Base-by-base conservation (phyloP, 2,888 invertebrate genomes). In the Eristalinus aeneus region DNA sequence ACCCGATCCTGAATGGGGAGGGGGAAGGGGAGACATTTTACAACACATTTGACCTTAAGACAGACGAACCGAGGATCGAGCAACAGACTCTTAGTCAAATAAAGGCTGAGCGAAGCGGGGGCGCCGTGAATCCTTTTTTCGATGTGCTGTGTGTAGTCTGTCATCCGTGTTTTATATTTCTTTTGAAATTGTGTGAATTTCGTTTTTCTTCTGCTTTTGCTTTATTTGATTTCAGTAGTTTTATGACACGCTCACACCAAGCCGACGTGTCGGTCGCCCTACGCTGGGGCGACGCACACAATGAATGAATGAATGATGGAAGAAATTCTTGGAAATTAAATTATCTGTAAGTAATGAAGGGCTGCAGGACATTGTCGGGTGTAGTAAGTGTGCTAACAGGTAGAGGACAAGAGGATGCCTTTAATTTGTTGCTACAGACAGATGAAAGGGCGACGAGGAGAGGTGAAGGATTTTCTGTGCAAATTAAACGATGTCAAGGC, bases 1-100 rank as follows among this genome's bases (percentile, higher is more conserved):
- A 58, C n/a, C 46, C 46, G 16, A 46, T 39, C 39, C 39, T n/a
- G n/a, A 34, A 1, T 9, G 10, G 9, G 34, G 9, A 54, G 32
- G 8, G 39, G 46, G 61, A 5, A 32, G 36, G 54, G 11, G 68
- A 39, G 68, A 68, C 63, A 74, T 78, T 86, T 86, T 86, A 82
- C 74, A 86, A 86, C 77, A 82, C 86, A 65, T 86, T 86, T 82
- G 82, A 86, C 86, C 86, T 81, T 82, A 86, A 82, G 86, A 86
- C 82, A 85, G 46, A 85, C 58, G 54, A 68, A 69, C 69, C 27
- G 27, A 78, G 72, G 63, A 75, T 16, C 65, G 27, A 82, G 84
- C 78, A 78, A 81, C 76, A 81, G 85, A 82, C 69, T 82, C 76
- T 77, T 63, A 69, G 77, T 71, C 39, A 77, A 82, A 71, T 77